Percentiles rank a stretch among this genome's conserved stretches.
These are phyloP conservation scores for Gadopsis bispinosus DNA, from an alignment of 2,797 vertebrate genomes.

Conservation along the genomic window DNA sequence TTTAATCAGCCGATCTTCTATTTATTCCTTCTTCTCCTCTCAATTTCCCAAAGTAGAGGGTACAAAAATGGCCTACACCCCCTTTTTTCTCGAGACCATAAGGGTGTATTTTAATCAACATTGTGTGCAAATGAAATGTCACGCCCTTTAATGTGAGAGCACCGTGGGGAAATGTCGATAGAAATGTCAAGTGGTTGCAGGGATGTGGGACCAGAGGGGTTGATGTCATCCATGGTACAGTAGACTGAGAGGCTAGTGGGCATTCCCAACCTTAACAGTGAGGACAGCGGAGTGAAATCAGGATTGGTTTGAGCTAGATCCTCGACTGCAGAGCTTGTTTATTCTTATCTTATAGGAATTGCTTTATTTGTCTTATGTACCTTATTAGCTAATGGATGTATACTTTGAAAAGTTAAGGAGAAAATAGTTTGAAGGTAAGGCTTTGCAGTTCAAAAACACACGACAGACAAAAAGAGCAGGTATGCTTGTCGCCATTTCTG, in stretches of 20 bases:
- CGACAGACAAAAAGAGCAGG: not conserved
- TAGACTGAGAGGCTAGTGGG: constrained; percentile 79
- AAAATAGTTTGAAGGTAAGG: not conserved
- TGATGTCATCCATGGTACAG: constrained; percentile 83
- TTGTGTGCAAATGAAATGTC: constrained; percentile 90
- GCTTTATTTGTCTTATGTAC: not conserved
- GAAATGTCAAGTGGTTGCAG: constrained; percentile 90
- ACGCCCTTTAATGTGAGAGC: constrained; percentile 88
- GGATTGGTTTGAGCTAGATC: constrained; percentile 33
- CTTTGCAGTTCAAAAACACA: constrained; percentile 11
- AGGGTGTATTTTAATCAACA: constrained; percentile 88
- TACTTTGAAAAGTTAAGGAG: not conserved
- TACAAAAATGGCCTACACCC: constrained; percentile 70
- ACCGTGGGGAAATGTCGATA: constrained; percentile 88
- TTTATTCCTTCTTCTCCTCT: constrained; percentile 55
- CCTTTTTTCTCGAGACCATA: constrained; percentile 79
- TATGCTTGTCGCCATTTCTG: not conserved
- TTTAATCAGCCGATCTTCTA: constrained; percentile 51
- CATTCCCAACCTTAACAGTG: constrained; percentile 80
- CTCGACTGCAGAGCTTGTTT: constrained; percentile 8
- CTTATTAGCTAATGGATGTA: not conserved
- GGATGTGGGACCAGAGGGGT: constrained; percentile 83
- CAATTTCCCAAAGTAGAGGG: constrained; percentile 65
- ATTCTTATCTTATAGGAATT: not conserved
- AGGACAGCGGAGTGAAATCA: constrained; percentile 52